Base-by-base conservation (phyloP, 2,888 invertebrate species). In the Stramonita haemastoma region DNA sequence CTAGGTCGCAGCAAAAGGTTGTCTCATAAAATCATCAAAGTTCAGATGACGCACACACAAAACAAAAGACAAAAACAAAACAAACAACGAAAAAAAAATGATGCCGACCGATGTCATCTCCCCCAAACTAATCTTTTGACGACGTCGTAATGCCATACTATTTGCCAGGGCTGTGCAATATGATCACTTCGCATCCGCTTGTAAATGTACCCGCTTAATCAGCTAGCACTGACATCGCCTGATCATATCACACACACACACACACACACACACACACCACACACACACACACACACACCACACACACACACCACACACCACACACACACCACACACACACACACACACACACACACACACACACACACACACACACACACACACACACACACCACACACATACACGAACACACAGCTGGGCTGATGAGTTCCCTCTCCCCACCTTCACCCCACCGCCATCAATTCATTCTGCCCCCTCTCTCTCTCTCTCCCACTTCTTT, bases 141-240 rank as follows among this genome's bases (percentile, higher is more conserved):
- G 15, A 36, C 81, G 15, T 83, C 26, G 81, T 46, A 46, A 46
- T 15, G 26, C 81, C 81, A 83, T 46, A 83, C 29, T 26, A 36
- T 46, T 22, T 46, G 26, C 11, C 1, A 26, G 0, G 79, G 4
- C n/a, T n/a, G 32, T 34, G 46, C 19, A 83, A 83, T 46, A 29
- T 15, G 46, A 83, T 36, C 15, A 83, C 8, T 83, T 83, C 81
- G 19, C 46, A 83, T 46, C 81, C 81, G 81, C 81, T 29, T 83
- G 81, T 46, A 83, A 83, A 83, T 46, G 81, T 46, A 83, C 81
- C 36, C 81, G 36, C 81, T 81, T 46, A 81, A 81, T 81, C 81
- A 81, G 81, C 81, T 22, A 6, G 81, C 81, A 22, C 29, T 81
- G 81, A 81, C 81, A 81, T 46, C 26, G 6, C 1, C 81, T 26